Base-by-base conservation (phyloP, 2,113 vertebrate genomes). In the Cyanoderma ruficeps region DNA sequence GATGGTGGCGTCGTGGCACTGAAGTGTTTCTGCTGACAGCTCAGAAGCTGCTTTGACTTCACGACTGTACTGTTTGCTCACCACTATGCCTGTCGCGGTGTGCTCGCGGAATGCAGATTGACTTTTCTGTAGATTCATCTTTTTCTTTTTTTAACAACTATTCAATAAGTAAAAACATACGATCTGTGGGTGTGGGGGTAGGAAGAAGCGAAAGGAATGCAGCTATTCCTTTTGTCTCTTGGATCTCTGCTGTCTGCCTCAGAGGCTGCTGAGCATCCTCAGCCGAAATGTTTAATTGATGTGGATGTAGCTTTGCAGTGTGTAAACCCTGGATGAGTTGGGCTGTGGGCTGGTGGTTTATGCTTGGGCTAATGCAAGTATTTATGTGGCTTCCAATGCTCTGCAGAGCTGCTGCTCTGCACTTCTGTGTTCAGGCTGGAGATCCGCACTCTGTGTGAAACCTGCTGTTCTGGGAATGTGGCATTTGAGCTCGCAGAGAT, bases 181-280 rank as follows among this genome's bases (percentile, higher is more conserved):
- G 59, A 93, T 89, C 39, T 72, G 72, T 94, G 84, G 89, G 83
- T 57, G 83, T 77, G 42, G 83, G 44, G 69, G 65, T 88, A 75
- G 83, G 50, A 74, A 90, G 65, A 86, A 77, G 47, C 69, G 52
- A 67, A 49, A 52, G 83, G 76, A 80, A 81, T 56, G 72, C 55
- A 90, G 50, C 83, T 77, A 20, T 80, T 90, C 75, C 76, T 83
- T 91, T 88, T 86, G 71, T 90, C 42, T 88, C 28, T 39, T 85
- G 47, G 61, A 55, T 92, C 71, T 83, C 71, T 27, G 42, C 90
- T 74, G 71, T 55, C 63, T 86, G 63, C 83, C 20, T 95, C 57
- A 3, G 57, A 52, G 79, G 55, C 71, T 93, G 75, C 68, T 35
- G 82, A 64, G 41, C 71, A 27, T 74, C 50, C 53, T 80, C 76